These are phyloP conservation scores for Halocaridina rubra DNA, from an alignment of 2,888 invertebrate genomes.

Conservation along the genomic window DNA sequence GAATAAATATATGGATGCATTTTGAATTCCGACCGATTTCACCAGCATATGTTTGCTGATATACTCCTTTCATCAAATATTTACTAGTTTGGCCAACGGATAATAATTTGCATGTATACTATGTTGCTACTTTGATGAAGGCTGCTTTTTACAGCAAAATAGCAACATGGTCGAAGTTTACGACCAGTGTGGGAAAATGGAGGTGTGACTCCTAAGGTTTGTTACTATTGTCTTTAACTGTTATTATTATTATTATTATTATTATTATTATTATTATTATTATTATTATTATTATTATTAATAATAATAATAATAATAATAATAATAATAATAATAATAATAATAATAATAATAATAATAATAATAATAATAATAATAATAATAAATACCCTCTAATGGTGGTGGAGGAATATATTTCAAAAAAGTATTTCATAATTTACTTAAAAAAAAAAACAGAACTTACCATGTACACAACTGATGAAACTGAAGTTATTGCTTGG, in stretches of 20 bases:
- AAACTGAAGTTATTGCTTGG: slow-evolving; percentile 73
- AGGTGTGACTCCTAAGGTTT: background rate
- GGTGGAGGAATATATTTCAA: background rate
- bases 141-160: background rate
- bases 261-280: background rate
- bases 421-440: background rate
- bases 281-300: background rate
- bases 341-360: background rate
- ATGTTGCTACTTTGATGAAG: no score
- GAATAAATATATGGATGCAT: no score
- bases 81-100: no score
- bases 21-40: no score
- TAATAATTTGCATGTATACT: no score
- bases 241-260: background rate
- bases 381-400: background rate
- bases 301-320: background rate
- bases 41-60: no score
- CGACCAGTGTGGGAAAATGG: background rate
- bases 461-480: background rate
- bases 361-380: background rate
- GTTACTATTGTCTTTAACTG: background rate
- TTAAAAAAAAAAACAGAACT: background rate
- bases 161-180: background rate
- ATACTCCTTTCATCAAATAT: no score
- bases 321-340: background rate